Evolutionary conservation across 1,140 invertebrate genomes (phyloP).

Genomic region (Pachypsylla venusta): DNA sequence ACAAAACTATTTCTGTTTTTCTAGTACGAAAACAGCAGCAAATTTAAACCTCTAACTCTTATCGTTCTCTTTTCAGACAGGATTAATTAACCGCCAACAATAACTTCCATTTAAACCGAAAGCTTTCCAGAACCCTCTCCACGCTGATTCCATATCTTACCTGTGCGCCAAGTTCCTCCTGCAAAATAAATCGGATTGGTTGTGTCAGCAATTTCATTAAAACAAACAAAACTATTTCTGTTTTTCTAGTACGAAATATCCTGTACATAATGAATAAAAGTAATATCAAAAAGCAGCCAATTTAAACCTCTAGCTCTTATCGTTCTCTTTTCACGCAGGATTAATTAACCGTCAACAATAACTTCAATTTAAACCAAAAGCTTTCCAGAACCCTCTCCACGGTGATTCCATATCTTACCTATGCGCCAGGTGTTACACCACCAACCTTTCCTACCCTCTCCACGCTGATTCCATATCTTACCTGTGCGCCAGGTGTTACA

Average conservation of each 20-base stretch:
- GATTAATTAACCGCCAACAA: not conserved
- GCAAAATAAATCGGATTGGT: not conserved
- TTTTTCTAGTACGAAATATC: too few relatives aligned
- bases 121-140: too few relatives aligned
- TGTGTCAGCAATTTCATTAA: too few relatives aligned
- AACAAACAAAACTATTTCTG: too few relatives aligned
- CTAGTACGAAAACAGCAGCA: too few relatives aligned
- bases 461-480: not conserved
- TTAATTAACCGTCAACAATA: not conserved
- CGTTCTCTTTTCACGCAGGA: not conserved
- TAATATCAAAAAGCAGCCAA: conserved; percentile 20
- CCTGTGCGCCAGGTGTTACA: not conserved
- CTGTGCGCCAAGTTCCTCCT: too few relatives aligned
- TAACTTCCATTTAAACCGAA: not conserved
- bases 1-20: too few relatives aligned
- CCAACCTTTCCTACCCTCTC: not conserved
- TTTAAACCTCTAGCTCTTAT: conserved; percentile 28
- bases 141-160: too few relatives aligned
- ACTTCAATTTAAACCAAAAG: not conserved
- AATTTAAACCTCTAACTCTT: conserved; percentile 28
- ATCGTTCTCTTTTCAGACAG: conserved; percentile 6
- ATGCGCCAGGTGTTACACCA: conserved; percentile 25
- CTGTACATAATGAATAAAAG: too few relatives aligned
- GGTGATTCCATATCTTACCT: too few relatives aligned
- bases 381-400: too few relatives aligned